These are phyloP conservation scores for Acanthosepion lycidas DNA, from an alignment of 2,888 invertebrate species.

Conservation along the genomic window DNA sequence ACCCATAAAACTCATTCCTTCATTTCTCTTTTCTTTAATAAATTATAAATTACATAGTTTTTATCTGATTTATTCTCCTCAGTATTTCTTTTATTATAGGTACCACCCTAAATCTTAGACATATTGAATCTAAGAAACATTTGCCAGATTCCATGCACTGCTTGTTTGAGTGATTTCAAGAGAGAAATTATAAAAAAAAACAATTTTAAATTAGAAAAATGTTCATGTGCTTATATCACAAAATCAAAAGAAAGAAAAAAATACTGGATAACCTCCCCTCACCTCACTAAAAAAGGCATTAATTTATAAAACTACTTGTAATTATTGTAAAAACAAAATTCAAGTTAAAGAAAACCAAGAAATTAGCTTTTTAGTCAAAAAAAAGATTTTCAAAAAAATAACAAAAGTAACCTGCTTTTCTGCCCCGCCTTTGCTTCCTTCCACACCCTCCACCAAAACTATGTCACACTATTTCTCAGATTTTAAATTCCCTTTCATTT, in stretches of 20 bases:
- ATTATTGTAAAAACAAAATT: neutral
- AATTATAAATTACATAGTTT: neutral
- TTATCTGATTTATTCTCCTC: neutral
- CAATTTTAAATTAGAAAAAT: neutral
- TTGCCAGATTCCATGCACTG: neutral
- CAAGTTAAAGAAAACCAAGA: neutral
- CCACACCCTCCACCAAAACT: neutral
- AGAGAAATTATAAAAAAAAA: neutral
- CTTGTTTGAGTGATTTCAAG: neutral
- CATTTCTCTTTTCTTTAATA: neutral
- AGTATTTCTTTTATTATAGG: neutral
- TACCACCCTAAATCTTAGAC: neutral
- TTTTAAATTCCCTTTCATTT: neutral
- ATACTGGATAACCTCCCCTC: neutral
- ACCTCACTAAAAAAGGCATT: neutral
- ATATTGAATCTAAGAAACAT: neutral
- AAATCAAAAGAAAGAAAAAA: neutral
- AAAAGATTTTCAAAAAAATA: no score
- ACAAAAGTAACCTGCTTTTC: neutral
- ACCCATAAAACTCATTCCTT: neutral
- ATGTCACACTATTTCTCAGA: neutral
- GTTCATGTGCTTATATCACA: neutral
- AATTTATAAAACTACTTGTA: neutral
- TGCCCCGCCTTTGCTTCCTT: neutral
- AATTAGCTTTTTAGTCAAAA: neutral